These are phyloP conservation scores for Hippocampus abdominalis DNA, from an alignment of 2,113 vertebrate species.

Conservation along the genomic window DNA sequence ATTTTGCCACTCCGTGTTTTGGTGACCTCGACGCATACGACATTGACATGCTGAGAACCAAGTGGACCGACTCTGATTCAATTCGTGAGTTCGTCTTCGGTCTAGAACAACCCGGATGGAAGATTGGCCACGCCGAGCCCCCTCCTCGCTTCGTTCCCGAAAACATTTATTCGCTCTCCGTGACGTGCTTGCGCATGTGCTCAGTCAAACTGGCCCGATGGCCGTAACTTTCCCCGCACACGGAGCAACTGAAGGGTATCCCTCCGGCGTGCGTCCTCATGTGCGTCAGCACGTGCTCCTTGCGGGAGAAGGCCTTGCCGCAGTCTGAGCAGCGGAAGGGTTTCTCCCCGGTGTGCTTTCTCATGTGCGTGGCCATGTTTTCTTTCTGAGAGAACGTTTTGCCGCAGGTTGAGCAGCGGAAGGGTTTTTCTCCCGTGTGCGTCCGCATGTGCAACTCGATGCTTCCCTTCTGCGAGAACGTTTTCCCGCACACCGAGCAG, in stretches of 20 bases:
- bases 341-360: neutral
- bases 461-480: neutral
- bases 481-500: neutral
- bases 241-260: neutral
- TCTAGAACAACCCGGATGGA: too few relatives aligned
- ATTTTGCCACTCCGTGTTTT: too few relatives aligned
- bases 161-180: neutral
- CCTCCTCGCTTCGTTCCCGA: neutral
- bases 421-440: conserved; percentile 1
- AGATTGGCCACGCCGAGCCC: too few relatives aligned
- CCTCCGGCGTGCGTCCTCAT: neutral
- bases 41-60: too few relatives aligned
- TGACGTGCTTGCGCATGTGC: neutral
- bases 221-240: neutral
- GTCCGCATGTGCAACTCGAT: neutral
- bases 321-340: neutral
- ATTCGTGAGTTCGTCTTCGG: too few relatives aligned
- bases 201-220: neutral
- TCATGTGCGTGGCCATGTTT: neutral
- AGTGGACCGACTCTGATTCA: too few relatives aligned
- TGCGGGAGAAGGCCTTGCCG: neutral
- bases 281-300: neutral
- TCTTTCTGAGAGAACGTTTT: neutral
- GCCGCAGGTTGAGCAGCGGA: neutral
- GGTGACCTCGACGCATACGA: too few relatives aligned